Percentiles rank a stretch among this genome's conserved stretches.
phyloP scores from a whole-genome alignment of 2,797 vertebrate genomes.

The Gephyroberyx darwinii region DNA sequence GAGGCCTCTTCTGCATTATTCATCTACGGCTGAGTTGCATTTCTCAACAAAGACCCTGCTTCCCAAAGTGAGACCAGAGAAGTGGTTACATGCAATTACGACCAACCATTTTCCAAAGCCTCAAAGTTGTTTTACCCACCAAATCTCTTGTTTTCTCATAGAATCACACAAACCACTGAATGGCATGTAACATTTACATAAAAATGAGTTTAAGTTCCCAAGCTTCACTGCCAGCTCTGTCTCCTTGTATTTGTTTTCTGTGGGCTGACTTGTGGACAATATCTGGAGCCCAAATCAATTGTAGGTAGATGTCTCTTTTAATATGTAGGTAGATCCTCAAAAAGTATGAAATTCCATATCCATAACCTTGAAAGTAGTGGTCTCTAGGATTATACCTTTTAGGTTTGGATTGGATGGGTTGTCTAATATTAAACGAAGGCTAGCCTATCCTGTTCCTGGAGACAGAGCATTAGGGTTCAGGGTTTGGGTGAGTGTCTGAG shows the following conservation, averaged over 20 bases:
- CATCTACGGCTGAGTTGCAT: constrained; percentile 46
- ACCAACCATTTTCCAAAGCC: constrained; percentile 62
- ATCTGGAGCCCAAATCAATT: constrained; percentile 35
- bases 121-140: constrained; percentile 55
- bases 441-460: constrained; percentile 56
- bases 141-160: constrained; percentile 57
- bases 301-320: constrained; percentile 51
- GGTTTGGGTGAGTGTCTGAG: constrained; percentile 54
- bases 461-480: constrained; percentile 68
- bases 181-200: constrained; percentile 40
- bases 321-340: constrained; percentile 32
- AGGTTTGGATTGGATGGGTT: constrained; percentile 61
- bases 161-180: constrained; percentile 46
- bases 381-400: constrained; percentile 45
- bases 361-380: constrained; percentile 62
- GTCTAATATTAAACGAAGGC: constrained; percentile 64
- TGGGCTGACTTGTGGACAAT: constrained; percentile 25
- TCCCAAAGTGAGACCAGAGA: constrained; percentile 56
- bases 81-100: constrained; percentile 54
- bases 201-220: constrained; percentile 15
- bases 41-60: constrained; percentile 60
- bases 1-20: constrained; percentile 46
- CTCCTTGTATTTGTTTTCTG: constrained; percentile 41
- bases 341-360: constrained; percentile 55
- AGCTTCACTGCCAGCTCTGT: constrained; percentile 34